phyloP scores from a whole-genome alignment of 2,888 invertebrate genomes.

The Anarsia innoxiella region DNA sequence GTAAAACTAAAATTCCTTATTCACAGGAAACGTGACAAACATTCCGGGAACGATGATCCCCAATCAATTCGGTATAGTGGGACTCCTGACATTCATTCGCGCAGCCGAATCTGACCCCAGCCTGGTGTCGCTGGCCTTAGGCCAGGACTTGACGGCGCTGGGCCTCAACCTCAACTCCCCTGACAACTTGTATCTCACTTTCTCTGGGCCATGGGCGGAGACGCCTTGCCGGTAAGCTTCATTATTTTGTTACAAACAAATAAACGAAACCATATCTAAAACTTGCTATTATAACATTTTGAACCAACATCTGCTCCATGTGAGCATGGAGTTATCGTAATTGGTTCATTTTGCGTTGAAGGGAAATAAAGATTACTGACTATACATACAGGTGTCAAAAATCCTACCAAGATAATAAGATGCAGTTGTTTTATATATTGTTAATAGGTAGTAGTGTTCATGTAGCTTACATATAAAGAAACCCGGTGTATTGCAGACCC shows the following conservation, averaged over 20 bases:
- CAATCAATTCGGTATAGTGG: conserved; percentile 99
- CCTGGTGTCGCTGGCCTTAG: conserved; percentile 96
- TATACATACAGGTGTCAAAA: too few relatives aligned
- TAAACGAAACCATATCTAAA: too few relatives aligned
- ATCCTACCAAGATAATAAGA: too few relatives aligned
- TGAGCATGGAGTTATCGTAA: too few relatives aligned
- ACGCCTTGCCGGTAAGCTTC: conserved; percentile 89
- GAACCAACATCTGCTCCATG: too few relatives aligned
- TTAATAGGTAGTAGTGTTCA: too few relatives aligned
- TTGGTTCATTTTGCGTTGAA: too few relatives aligned
- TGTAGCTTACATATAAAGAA: too few relatives aligned
- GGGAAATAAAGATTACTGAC: too few relatives aligned
- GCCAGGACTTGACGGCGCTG: conserved; percentile 97
- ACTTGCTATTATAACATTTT: too few relatives aligned
- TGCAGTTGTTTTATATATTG: too few relatives aligned
- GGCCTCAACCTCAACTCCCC: conserved; percentile 99
- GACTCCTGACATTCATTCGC: conserved; percentile 97
- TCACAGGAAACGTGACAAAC: conserved; percentile 94
- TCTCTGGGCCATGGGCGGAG: conserved; percentile 99
- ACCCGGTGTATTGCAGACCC: conserved; percentile 85
- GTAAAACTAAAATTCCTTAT: conserved; percentile 14
- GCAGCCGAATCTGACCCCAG: conserved; percentile 98
- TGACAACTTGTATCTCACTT: conserved; percentile 98
- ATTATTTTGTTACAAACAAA: too few relatives aligned
- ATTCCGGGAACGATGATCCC: conserved; percentile 99